Conservation (phyloP, 1,140 invertebrate species). For the Eufriesea mexicana region DNA sequence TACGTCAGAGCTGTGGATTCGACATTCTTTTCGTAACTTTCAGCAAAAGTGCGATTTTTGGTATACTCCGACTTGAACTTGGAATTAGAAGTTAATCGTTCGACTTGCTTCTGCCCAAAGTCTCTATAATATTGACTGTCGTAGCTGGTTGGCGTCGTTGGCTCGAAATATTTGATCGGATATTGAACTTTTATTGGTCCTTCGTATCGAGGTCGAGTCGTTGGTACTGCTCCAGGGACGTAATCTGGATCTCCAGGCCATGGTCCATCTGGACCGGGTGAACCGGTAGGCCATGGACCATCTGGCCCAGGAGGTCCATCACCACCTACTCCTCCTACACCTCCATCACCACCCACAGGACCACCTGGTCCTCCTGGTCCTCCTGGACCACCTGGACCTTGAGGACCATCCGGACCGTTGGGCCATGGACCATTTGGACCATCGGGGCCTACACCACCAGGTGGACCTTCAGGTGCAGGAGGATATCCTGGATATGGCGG, state of each 20-base stretch:
- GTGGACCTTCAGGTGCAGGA: neutral
- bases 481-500: conserved; percentile 45
- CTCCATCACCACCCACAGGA: conserved; percentile 57
- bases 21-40: conserved; percentile 3
- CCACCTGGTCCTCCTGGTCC: conserved; percentile 29
- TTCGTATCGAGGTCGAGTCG: conserved; percentile 19
- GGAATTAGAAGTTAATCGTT: neutral
- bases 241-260: conserved; percentile 77
- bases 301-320: conserved; percentile 66
- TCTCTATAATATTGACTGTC: neutral
- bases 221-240: conserved; percentile 41
- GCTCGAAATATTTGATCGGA: conserved; percentile 3
- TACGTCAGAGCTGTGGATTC: conserved; percentile 1
- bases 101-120: conserved; percentile 22
- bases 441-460: conserved; percentile 32
- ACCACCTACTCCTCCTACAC: conserved; percentile 59
- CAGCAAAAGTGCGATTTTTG: neutral
- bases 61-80: neutral
- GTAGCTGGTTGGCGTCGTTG: neutral
- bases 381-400: conserved; percentile 16
- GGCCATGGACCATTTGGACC: conserved; percentile 40
- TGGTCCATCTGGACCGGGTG: conserved; percentile 74
- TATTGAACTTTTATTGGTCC: conserved; percentile 37
- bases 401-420: conserved; percentile 13
- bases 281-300: conserved; percentile 73